Evolutionary conservation across 2,888 invertebrate genomes (phyloP).

Genomic region (Frankliniella fusca): DNA sequence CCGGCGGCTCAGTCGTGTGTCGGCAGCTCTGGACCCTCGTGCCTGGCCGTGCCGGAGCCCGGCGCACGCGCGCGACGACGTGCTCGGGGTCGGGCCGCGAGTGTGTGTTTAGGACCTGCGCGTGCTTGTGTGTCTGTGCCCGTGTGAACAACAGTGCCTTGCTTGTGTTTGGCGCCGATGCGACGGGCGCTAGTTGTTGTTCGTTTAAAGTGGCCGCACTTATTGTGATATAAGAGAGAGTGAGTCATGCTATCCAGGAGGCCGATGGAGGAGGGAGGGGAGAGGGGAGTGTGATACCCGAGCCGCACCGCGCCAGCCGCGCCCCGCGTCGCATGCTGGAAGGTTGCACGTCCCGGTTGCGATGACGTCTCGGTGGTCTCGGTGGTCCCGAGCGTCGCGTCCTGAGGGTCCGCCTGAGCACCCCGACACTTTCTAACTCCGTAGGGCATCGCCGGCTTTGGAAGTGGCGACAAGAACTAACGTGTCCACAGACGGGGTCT

Average conservation of each 20-base stretch:
- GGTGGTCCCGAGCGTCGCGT: no score
- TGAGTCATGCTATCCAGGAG: neutral
- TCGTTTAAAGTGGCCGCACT: neutral
- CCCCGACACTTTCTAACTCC: no score
- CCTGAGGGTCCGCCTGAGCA: no score
- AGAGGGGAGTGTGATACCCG: neutral
- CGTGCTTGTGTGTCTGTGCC: neutral
- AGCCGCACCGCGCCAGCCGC: neutral
- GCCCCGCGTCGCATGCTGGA: no score
- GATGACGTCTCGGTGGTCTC: no score
- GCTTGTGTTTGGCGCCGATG: neutral
- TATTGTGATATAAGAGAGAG: neutral
- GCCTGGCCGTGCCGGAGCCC: neutral
- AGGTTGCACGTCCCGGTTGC: no score
- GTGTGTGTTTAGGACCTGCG: neutral
- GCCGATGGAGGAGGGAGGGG: neutral
- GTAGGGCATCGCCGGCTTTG: no score
- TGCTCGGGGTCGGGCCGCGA: neutral
- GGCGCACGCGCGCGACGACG: neutral
- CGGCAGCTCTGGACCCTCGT: constrained; percentile 12
- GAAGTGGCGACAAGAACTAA: no score
- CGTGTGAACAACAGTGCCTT: neutral
- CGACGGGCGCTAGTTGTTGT: neutral
- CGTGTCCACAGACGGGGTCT: no score
- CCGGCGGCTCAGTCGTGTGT: neutral